A percentile compares a stretch with the other conserved stretches of the same genome.
Evolutionary conservation across 2,113 vertebrate species (phyloP).

Genomic region (Nansenia antarctica): DNA sequence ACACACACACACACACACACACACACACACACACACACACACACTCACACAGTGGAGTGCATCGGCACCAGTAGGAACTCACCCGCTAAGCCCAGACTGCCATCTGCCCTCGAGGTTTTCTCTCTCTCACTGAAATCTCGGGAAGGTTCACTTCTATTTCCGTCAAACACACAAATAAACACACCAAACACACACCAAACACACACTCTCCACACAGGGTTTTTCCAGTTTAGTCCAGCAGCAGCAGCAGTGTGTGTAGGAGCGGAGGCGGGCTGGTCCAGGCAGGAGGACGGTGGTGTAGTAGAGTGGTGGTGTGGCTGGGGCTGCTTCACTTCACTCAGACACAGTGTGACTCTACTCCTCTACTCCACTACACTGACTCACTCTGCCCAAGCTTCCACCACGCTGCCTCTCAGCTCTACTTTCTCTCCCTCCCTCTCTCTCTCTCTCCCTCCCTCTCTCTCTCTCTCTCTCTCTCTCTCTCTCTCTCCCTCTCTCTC

Average conservation of each 20-base stretch:
- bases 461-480: slow-evolving; percentile 57
- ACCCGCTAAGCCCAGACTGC: slow-evolving; percentile 60
- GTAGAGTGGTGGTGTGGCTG: not conserved
- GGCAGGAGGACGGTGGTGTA: slow-evolving; percentile 1
- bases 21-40: not conserved
- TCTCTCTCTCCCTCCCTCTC: slow-evolving; percentile 37
- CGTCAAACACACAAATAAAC: not conserved
- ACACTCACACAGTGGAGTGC: slow-evolving; percentile 14
- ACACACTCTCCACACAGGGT: not conserved
- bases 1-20: not conserved
- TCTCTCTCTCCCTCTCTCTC: slow-evolving; percentile 18
- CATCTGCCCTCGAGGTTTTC: slow-evolving; percentile 64
- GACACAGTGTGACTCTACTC: slow-evolving; percentile 40
- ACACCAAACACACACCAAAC: not conserved
- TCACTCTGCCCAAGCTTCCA: slow-evolving; percentile 24
- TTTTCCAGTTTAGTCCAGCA: slow-evolving; percentile 33
- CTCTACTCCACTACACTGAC: slow-evolving; percentile 39
- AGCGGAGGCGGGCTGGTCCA: slow-evolving; percentile 34
- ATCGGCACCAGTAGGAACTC: slow-evolving; percentile 53
- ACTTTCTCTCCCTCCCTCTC: too few relatives aligned
- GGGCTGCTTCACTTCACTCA: not conserved
- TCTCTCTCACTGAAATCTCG: slow-evolving; percentile 24
- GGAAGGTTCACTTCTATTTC: slow-evolving; percentile 27
- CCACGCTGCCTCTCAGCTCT: slow-evolving; percentile 40
- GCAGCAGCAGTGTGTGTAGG: slow-evolving; percentile 3